Conservation (phyloP, 2,113 vertebrate species). For the Trichechus manatus region DNA sequence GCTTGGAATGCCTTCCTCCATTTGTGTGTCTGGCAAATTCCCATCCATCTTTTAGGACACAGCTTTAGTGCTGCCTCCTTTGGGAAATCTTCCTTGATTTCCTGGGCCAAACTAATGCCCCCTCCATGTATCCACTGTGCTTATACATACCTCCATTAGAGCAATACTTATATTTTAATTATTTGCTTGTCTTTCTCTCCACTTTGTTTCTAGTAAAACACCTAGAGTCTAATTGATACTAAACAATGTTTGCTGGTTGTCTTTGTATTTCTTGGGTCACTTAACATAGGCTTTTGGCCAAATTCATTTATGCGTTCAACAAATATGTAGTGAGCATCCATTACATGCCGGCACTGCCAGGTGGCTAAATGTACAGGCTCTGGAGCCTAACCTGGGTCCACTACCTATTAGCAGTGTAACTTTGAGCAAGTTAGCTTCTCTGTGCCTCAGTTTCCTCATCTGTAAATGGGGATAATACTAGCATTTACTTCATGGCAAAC, state of each 20-base stretch:
- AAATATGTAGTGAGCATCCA: neutral
- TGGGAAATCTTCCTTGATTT: conserved; percentile 19
- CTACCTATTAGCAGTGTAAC: neutral
- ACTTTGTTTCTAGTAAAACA: neutral
- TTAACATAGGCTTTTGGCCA: neutral
- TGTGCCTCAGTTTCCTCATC: conserved; percentile 44
- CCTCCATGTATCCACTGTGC: neutral
- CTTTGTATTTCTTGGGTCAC: neutral
- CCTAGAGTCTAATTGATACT: neutral
- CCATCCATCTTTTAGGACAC: neutral
- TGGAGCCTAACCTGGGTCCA: neutral
- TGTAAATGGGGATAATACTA: neutral
- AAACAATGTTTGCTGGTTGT: neutral
- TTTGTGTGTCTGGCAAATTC: neutral
- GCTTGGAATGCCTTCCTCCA: too few species aligned
- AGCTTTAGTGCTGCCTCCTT: neutral
- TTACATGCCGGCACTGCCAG: neutral
- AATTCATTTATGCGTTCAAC: neutral
- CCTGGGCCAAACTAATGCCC: neutral
- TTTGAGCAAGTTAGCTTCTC: neutral
- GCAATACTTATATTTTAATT: neutral
- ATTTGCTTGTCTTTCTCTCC: neutral
- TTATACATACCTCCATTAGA: neutral
- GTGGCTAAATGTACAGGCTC: too few species aligned
- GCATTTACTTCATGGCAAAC: neutral